phyloP scores from a whole-genome alignment of 2,888 invertebrate genomes.

The Lochmaea crataegi region DNA sequence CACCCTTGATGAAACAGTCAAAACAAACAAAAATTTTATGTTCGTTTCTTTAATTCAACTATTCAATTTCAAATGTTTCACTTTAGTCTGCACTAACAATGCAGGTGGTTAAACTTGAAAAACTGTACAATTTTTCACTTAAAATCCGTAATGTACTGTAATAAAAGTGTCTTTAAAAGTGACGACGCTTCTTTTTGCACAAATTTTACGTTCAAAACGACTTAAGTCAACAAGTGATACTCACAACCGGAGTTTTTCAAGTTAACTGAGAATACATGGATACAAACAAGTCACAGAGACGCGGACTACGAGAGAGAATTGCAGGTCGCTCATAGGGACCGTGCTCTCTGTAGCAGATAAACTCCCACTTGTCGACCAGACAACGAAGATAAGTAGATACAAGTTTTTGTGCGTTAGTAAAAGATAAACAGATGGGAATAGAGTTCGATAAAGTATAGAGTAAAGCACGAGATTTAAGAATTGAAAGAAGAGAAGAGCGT shows the following conservation, averaged over 20 bases:
- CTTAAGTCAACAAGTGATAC: constrained; percentile 6
- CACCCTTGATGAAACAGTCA: background rate
- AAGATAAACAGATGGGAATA: background rate
- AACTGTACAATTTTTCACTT: background rate
- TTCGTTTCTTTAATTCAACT: background rate
- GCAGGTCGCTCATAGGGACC: constrained; percentile 9
- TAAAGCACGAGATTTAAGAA: constrained; percentile 13
- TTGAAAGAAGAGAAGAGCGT: constrained; percentile 25
- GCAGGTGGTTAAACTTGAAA: background rate
- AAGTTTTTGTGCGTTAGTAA: background rate
- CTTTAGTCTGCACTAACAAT: background rate
- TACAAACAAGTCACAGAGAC: background rate
- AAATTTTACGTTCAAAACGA: background rate
- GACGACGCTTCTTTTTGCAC: background rate
- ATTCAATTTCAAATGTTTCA: background rate
- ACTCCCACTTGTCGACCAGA: constrained; percentile 9
- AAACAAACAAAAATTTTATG: background rate
- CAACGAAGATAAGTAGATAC: background rate
- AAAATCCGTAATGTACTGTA: background rate
- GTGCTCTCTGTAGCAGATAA: constrained; percentile 9
- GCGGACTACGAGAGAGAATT: constrained; percentile 1
- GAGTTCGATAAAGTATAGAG: constrained; percentile 5
- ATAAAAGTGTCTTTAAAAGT: background rate
- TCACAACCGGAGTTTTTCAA: background rate
- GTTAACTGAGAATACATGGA: constrained; percentile 7